Evolutionary conservation across 2,113 vertebrate species (phyloP).

Genomic region (Neogobius melanostomus): DNA sequence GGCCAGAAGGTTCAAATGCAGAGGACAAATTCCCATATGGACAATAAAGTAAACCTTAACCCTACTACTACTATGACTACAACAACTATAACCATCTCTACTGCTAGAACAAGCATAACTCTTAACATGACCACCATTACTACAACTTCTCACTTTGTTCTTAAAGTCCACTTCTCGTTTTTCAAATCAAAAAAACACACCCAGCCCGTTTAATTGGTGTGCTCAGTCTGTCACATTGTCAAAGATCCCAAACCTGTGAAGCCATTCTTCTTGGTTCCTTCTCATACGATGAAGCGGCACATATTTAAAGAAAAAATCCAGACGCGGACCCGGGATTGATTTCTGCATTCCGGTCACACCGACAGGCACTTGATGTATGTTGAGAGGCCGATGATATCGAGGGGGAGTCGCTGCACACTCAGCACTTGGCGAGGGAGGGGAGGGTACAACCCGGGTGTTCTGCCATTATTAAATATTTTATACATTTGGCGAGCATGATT

Average conservation of each 20-base stretch:
- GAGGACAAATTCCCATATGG: too few species aligned
- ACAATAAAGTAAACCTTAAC: too few species aligned
- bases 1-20: too few species aligned
- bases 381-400: not conserved
- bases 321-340: not conserved
- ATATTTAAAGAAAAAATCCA: not conserved
- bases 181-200: not conserved
- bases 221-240: constrained; percentile 10
- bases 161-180: not conserved
- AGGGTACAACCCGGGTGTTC: not conserved
- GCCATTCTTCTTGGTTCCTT: not conserved
- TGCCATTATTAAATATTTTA: constrained; percentile 10
- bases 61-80: not conserved
- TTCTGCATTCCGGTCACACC: not conserved
- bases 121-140: not conserved
- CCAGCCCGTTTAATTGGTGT: not conserved
- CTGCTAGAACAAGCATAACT: too few species aligned
- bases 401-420: constrained; percentile 3
- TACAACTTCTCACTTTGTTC: not conserved
- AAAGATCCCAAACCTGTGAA: constrained; percentile 2
- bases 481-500: not conserved
- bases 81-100: not conserved
- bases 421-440: constrained; percentile 1
- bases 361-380: not conserved
- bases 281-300: not conserved